Percentiles rank a stretch among this genome's conserved stretches.
phyloP scores from a whole-genome alignment of 1,140 invertebrate genomes.

The Ostrea denselamellosa region DNA sequence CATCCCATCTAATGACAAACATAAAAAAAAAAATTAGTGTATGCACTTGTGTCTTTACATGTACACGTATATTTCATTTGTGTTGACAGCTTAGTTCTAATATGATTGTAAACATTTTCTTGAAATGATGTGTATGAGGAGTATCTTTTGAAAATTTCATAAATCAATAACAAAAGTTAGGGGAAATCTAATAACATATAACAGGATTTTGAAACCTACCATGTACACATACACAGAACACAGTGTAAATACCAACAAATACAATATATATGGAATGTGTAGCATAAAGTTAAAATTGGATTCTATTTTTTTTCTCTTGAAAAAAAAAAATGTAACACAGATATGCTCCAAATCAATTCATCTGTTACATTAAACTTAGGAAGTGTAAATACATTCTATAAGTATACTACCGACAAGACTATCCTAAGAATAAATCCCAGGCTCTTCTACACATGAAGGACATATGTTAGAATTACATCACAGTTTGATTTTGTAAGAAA shows the following conservation, averaged over 20 bases:
- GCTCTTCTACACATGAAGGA: not conserved
- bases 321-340: not conserved
- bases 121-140: too few species aligned
- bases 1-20: too few species aligned
- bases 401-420: not conserved
- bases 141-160: too few species aligned
- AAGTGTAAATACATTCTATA: not conserved
- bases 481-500: slow-evolving; percentile 2
- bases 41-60: too few species aligned
- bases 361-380: not conserved
- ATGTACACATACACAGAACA: too few species aligned
- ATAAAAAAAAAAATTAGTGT: too few species aligned
- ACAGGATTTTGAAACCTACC: too few species aligned
- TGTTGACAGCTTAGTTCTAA: too few species aligned
- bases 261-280: slow-evolving; percentile 2
- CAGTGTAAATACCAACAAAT: not conserved
- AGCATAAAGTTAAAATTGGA: not conserved
- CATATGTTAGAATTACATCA: not conserved
- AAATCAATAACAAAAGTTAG: too few species aligned
- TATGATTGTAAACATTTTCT: too few species aligned
- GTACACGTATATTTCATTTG: too few species aligned
- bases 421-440: not conserved
- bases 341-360: not conserved
- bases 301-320: not conserved
- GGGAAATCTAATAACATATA: too few species aligned